A percentile compares a stretch with the other conserved stretches of the same genome.
Conservation (phyloP, 2,113 vertebrate species). For the Nannospalax galili region DNA sequence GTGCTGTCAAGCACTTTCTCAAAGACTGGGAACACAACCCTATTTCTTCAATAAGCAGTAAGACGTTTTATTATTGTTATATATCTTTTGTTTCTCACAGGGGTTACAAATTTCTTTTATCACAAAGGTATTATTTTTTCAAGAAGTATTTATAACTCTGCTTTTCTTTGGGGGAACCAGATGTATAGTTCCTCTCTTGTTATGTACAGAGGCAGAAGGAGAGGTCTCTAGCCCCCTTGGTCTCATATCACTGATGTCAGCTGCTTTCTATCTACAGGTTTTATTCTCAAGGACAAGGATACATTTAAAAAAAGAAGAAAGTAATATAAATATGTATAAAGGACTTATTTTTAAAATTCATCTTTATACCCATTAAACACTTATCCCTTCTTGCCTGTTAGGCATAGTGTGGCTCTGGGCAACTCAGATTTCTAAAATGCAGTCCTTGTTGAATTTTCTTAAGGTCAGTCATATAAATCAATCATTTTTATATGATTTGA, state of each 20-base stretch:
- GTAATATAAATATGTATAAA: neutral
- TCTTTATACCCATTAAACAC: slow-evolving; percentile 43
- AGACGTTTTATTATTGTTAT: slow-evolving; percentile 75
- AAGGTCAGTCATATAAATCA: neutral
- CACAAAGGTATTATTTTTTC: neutral
- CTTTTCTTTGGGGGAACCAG: neutral
- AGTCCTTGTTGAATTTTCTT: neutral
- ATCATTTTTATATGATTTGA: neutral
- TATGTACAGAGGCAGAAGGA: neutral
- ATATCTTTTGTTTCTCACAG: neutral
- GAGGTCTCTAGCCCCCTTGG: neutral
- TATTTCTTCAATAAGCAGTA: slow-evolving; percentile 99
- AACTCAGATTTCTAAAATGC: slow-evolving; percentile 48
- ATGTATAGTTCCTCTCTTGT: neutral
- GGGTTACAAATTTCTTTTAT: slow-evolving; percentile 40
- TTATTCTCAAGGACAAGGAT: too few relatives aligned
- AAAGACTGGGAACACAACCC: slow-evolving; percentile 94
- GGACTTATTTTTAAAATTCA: slow-evolving; percentile 1
- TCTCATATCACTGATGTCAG: too few relatives aligned
- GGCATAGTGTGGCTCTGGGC: neutral
- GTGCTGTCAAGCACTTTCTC: slow-evolving; percentile 96
- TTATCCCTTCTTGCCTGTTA: slow-evolving; percentile 16
- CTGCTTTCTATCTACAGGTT: neutral
- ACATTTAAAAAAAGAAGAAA: neutral
- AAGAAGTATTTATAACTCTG: neutral